Evolutionary conservation across 2,113 vertebrate species (phyloP).

Genomic region (Sphaerodactylus townsendi): DNA sequence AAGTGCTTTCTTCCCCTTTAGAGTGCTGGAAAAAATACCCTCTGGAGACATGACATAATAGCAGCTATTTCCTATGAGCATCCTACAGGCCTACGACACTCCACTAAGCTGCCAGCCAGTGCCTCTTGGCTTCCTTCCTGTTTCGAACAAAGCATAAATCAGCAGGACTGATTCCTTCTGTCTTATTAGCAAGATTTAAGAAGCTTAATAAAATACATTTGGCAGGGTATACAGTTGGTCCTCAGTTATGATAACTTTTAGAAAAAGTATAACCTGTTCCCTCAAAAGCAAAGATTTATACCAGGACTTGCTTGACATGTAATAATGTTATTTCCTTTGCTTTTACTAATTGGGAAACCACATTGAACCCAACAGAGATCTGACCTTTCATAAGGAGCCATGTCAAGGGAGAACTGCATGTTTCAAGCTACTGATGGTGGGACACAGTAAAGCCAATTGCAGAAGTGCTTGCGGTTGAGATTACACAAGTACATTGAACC

Average conservation of each 20-base stretch:
- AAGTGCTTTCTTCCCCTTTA: constrained; percentile 23
- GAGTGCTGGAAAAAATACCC: constrained; percentile 34
- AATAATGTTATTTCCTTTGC: constrained; percentile 3
- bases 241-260: constrained; percentile 28
- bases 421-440: constrained; percentile 40
- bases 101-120: background rate
- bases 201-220: constrained; percentile 43
- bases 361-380: background rate
- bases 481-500: background rate
- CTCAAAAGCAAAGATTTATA: constrained; percentile 34
- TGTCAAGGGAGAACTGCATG: constrained; percentile 7
- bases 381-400: constrained; percentile 35
- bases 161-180: constrained; percentile 9
- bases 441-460: constrained; percentile 27
- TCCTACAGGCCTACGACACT: constrained; percentile 19
- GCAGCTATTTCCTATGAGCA: constrained; percentile 33
- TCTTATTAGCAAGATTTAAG: constrained; percentile 44
- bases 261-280: constrained; percentile 33
- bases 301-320: constrained; percentile 6
- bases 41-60: constrained; percentile 29
- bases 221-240: constrained; percentile 23
- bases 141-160: constrained; percentile 35
- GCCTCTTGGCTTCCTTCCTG: constrained; percentile 35
- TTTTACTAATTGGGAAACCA: constrained; percentile 14
- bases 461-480: constrained; percentile 4